phyloP scores from a whole-genome alignment of 37 sponge, comb jelly and placozoan species.

The Agelas oroides region DNA sequence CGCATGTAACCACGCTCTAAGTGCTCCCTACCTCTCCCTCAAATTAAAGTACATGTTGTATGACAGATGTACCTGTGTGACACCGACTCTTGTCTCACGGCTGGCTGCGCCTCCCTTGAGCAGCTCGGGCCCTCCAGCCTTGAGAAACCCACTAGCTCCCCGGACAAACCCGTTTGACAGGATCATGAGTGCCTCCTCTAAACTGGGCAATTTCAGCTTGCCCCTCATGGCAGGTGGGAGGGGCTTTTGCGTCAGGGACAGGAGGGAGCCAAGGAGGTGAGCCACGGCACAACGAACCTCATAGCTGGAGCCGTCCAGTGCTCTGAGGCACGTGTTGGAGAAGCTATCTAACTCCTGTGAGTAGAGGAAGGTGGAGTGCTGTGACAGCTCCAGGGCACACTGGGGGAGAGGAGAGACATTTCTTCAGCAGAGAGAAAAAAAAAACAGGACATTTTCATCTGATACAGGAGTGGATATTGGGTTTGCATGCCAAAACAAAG shows the following conservation, averaged over 20 bases:
- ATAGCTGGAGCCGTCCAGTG: constrained; percentile 88
- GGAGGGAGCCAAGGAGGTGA: constrained; percentile 77
- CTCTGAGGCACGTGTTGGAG: constrained; percentile 76
- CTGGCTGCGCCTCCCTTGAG: constrained; percentile 76
- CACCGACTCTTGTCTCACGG: constrained; percentile 87
- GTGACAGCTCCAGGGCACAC: constrained; percentile 72
- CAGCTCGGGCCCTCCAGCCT: constrained; percentile 80
- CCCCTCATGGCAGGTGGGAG: constrained; percentile 53
- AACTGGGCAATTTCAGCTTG: constrained; percentile 65
- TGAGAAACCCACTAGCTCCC: constrained; percentile 77
- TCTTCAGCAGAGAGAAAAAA: background rate
- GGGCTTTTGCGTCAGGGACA: constrained; percentile 76
- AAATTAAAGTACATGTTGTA: too few relatives aligned
- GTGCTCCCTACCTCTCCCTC: too few relatives aligned
- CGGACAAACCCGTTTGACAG: constrained; percentile 86
- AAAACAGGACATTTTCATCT: background rate
- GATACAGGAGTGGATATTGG: too few relatives aligned
- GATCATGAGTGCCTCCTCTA: constrained; percentile 79
- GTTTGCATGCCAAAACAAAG: too few relatives aligned
- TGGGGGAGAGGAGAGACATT: background rate
- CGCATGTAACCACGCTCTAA: too few relatives aligned
- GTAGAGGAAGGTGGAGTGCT: constrained; percentile 66
- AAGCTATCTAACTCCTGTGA: constrained; percentile 83
- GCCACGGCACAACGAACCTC: constrained; percentile 82
- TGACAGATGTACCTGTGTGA: constrained; percentile 70